Evolutionary conservation across 2,888 invertebrate species (phyloP), one percentile per base, ranked within the genome.

Genomic region (Leptura quadrifasciata): DNA sequence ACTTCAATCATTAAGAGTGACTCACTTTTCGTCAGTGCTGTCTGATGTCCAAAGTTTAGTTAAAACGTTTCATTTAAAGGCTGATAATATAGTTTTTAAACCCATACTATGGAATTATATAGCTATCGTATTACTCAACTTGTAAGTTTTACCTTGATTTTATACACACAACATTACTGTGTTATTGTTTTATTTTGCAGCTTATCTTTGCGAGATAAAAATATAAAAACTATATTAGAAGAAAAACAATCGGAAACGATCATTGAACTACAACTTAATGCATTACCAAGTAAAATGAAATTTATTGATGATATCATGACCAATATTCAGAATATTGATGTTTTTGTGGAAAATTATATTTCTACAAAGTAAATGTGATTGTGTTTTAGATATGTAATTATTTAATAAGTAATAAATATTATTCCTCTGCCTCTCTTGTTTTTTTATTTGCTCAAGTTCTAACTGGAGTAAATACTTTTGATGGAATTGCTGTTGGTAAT

Each of bases 41-140:
- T 80, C 84, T n/a, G 91, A 92, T 83, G 87, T 92, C 0, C 87
- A 90, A 47, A 84, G 89, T 64, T 88, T 94, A 68, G 91, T 94
- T 0, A 92, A 91, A 79, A 94, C 94, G 35, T 94, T 94, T 84
- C 92, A 92, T 79, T 89, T 95, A 64, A 92, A 92, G 81, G 92
- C 94, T 0, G 90, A 93, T 81, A 95, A 95, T 85, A 93, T 95
- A 39, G 91, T 93, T 84, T 94, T 95, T 84, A 94, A 93, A 86
- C 93, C 94, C 0, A 89, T 91, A 15, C 93, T 94, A 83, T 95
- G 95, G 95, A 93, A 91, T 76, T 88, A 95, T 27, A 92, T 95
- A 74, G 92, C 93, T 3, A 89, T 95, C n/a, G 89, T 95, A 55
- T 90, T 95, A 55, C 91, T 95, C 21, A 93, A 93, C 88, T 89